These are phyloP conservation scores for Leptocoma aspasia DNA, from an alignment of 2,113 vertebrate genomes.

Conservation along the genomic window DNA sequence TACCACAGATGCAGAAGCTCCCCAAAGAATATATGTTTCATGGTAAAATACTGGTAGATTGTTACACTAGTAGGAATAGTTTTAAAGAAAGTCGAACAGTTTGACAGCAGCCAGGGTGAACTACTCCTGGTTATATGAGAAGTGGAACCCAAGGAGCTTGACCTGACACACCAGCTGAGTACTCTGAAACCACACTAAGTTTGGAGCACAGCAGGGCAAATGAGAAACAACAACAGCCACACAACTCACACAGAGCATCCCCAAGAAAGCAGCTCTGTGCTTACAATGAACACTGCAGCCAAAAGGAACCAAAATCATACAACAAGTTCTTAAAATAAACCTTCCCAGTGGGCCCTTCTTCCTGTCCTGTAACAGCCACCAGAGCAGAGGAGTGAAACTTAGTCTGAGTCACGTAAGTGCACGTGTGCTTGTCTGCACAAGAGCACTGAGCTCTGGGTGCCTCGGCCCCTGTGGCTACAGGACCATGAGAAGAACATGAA, in stretches of 20 bases:
- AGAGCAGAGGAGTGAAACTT: background rate
- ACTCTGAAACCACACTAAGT: background rate
- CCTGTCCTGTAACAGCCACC: constrained; percentile 16
- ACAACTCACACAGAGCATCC: background rate
- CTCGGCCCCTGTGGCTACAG: background rate
- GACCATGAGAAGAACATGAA: background rate
- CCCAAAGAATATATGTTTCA: background rate
- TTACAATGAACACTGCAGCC: background rate
- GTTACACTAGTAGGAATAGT: background rate
- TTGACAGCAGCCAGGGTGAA: background rate
- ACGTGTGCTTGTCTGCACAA: background rate
- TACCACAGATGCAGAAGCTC: background rate
- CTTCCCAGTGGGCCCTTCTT: background rate
- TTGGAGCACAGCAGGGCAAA: background rate
- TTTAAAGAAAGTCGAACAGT: background rate
- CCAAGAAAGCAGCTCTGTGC: background rate
- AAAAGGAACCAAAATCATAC: constrained; percentile 13
- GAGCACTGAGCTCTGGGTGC: background rate
- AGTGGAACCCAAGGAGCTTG: background rate
- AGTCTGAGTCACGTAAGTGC: background rate
- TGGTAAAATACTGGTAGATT: background rate
- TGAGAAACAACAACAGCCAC: background rate
- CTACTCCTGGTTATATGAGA: background rate
- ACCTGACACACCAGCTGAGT: background rate
- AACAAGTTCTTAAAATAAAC: constrained; percentile 46